A percentile compares a stretch with the other conserved stretches of the same genome.
Conservation (phyloP, 1,140 invertebrate species). For the Brachionus asplanchnoidis region DNA sequence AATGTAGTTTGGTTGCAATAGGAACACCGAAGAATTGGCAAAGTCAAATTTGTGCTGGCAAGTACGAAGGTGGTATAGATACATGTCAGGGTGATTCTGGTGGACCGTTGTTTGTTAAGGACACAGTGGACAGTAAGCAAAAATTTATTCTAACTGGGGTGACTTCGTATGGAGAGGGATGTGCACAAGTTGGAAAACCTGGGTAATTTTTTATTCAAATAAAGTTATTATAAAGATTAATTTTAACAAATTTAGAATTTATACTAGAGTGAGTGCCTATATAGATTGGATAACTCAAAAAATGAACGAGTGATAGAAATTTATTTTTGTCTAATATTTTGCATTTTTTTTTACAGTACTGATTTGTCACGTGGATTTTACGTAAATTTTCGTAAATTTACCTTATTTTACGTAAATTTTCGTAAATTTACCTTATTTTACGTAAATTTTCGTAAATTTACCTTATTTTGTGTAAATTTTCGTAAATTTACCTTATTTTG, state of each 20-base stretch:
- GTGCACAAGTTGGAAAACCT: not conserved
- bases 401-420: too few species aligned
- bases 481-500: too few species aligned
- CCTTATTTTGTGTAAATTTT: too few species aligned
- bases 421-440: too few species aligned
- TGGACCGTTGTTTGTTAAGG: not conserved
- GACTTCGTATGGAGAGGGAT: constrained; percentile 9
- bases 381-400: too few species aligned
- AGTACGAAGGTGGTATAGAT: not conserved
- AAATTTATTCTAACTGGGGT: not conserved
- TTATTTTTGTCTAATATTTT: too few species aligned
- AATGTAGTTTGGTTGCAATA: not conserved
- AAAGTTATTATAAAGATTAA: not conserved
- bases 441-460: too few species aligned
- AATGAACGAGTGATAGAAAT: not conserved
- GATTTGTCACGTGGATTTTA: too few species aligned
- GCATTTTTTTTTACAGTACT: too few species aligned
- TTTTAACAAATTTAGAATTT: constrained; percentile 11
- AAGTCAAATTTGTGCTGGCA: constrained; percentile 31
- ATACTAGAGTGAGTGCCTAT: not conserved
- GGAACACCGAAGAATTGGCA: not conserved
- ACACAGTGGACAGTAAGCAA: not conserved
- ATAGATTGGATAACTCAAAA: constrained; percentile 19
- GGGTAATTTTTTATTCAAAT: not conserved
- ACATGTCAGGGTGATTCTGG: constrained; percentile 34